Evolutionary conservation across 1,140 invertebrate species (phyloP).

Genomic region (Cotesia glomerata): DNA sequence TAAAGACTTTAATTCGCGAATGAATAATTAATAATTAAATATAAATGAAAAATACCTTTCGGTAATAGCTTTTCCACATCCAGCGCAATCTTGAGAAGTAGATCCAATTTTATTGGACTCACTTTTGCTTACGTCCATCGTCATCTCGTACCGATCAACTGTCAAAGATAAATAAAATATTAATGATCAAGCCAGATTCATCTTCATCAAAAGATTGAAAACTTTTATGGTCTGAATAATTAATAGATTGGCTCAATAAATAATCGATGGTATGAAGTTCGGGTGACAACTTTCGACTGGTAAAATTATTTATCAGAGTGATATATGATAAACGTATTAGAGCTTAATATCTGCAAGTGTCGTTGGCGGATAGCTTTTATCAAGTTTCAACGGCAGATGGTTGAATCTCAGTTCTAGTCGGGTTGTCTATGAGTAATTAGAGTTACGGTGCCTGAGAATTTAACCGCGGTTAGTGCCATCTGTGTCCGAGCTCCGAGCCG

Average conservation of each 20-base stretch:
- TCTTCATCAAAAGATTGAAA: background rate
- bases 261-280: background rate
- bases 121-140: conserved; percentile 66
- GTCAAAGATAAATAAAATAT: background rate
- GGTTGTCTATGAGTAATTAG: conserved; percentile 65
- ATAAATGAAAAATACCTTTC: conserved; percentile 62
- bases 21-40: conserved; percentile 24
- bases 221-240: background rate
- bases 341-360: conserved; percentile 11
- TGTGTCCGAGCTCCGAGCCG: conserved; percentile 57
- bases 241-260: background rate
- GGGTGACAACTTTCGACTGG: too few relatives aligned
- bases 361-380: conserved; percentile 44
- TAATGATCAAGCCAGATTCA: background rate
- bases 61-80: conserved; percentile 78
- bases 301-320: background rate
- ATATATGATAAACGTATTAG: conserved; percentile 9
- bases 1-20: too few relatives aligned
- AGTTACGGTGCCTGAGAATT: conserved; percentile 63
- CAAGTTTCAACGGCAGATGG: conserved; percentile 62
- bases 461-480: conserved; percentile 63
- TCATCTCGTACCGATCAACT: conserved; percentile 47
- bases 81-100: conserved; percentile 72
- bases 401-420: conserved; percentile 48
- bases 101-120: conserved; percentile 57